Percentiles rank a stretch among this genome's conserved stretches.
Evolutionary conservation across 2,888 invertebrate genomes (phyloP).

Genomic region (Microctonus aethiopoides): DNA sequence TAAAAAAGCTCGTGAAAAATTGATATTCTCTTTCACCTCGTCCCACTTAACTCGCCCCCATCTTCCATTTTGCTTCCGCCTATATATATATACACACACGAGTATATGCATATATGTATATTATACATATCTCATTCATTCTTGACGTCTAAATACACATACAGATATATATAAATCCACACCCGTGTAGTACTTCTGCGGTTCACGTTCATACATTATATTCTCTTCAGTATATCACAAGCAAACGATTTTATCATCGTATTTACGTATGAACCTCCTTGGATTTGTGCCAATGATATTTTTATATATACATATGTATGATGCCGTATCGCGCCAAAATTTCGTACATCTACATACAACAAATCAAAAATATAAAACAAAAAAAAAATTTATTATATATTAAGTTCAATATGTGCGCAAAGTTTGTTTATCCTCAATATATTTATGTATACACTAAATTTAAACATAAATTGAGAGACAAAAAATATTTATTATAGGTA

Average conservation of each 20-base stretch:
- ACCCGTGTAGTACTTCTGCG: slow-evolving; percentile 3
- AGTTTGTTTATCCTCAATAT: too few species aligned
- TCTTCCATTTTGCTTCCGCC: slow-evolving; percentile 36
- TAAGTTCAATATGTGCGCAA: too few species aligned
- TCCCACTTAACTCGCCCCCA: slow-evolving; percentile 31
- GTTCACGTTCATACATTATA: slow-evolving; percentile 17
- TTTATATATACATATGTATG: slow-evolving; percentile 19
- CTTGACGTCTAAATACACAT: slow-evolving; percentile 5
- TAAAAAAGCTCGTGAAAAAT: slow-evolving; percentile 23
- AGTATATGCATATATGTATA: neutral
- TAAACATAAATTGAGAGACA: too few species aligned
- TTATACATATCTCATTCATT: slow-evolving; percentile 44
- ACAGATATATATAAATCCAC: neutral
- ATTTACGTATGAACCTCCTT: slow-evolving; percentile 19
- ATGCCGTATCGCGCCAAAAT: slow-evolving; percentile 12
- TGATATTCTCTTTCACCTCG: slow-evolving; percentile 34
- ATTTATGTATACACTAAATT: too few species aligned
- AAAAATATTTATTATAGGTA: too few species aligned
- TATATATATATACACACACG: slow-evolving; percentile 4
- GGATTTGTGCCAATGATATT: slow-evolving; percentile 26
- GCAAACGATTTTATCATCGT: slow-evolving; percentile 12
- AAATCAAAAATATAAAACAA: neutral
- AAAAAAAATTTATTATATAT: too few species aligned
- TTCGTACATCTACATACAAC: neutral
- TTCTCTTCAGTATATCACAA: slow-evolving; percentile 6